Conservation (phyloP, 2,888 invertebrate genomes). For the Xylocampa areola region DNA sequence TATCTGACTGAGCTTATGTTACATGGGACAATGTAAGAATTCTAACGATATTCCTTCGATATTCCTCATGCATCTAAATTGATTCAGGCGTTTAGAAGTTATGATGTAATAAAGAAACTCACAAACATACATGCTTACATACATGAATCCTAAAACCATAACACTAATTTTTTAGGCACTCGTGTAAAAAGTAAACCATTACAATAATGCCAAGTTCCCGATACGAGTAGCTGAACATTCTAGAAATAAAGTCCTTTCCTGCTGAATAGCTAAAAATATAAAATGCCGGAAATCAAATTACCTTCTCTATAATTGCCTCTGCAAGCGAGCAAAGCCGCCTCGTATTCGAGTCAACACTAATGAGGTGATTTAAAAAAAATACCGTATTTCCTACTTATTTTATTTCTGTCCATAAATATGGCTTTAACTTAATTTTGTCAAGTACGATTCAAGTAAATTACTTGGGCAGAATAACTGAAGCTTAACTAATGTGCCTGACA, state of each 20-base stretch:
- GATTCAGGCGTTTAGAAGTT: no score
- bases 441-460: slow-evolving; percentile 20
- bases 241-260: not conserved
- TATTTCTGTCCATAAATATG: slow-evolving; percentile 21
- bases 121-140: no score
- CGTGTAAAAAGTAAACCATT: no score
- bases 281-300: slow-evolving; percentile 10
- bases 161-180: no score
- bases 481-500: slow-evolving; percentile 21
- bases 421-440: slow-evolving; percentile 20
- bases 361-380: slow-evolving; percentile 34
- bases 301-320: slow-evolving; percentile 32
- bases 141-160: no score
- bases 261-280: not conserved
- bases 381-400: slow-evolving; percentile 16
- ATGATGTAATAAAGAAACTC: no score
- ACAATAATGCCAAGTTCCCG: no score
- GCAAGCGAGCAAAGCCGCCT: slow-evolving; percentile 6
- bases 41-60: no score
- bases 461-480: slow-evolving; percentile 24
- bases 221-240: not conserved
- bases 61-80: no score
- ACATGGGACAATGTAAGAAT: no score
- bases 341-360: slow-evolving; percentile 28
- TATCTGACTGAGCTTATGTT: no score